A percentile compares a stretch with the other conserved stretches of the same genome.
These are phyloP conservation scores for Pristionchus mayeri DNA, from an alignment of 2,888 invertebrate species.

Conservation along the genomic window DNA sequence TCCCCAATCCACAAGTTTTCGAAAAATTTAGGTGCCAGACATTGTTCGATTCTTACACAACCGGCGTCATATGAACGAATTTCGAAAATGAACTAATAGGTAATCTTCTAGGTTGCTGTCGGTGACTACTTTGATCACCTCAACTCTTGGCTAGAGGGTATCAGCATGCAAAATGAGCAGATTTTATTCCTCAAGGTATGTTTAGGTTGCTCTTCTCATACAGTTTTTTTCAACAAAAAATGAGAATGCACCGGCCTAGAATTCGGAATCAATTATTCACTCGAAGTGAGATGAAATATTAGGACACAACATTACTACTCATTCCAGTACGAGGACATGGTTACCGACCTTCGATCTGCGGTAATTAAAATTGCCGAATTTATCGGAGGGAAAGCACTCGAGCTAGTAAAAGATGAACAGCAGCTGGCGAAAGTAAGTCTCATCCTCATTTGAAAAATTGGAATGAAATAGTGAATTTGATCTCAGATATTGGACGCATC, in stretches of 20 bases:
- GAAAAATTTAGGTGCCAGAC: too few species aligned
- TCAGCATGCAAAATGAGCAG: not conserved
- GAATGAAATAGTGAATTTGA: not conserved
- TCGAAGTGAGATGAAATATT: too few species aligned
- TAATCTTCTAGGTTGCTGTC: not conserved
- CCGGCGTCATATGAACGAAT: too few species aligned
- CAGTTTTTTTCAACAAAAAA: not conserved
- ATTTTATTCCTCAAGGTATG: slow-evolving; percentile 30
- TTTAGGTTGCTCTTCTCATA: not conserved
- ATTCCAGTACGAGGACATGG: slow-evolving; percentile 50
- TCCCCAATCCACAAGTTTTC: too few species aligned
- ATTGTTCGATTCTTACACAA: too few species aligned
- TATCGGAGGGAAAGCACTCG: slow-evolving; percentile 62
- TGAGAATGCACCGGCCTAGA: too few species aligned
- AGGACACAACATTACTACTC: not conserved
- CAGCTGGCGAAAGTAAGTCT: slow-evolving; percentile 57
- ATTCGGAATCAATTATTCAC: too few species aligned
- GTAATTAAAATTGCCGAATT: slow-evolving; percentile 8
- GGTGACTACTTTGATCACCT: slow-evolving; percentile 43
- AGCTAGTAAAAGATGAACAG: slow-evolving; percentile 61
- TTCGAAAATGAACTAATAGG: not conserved
- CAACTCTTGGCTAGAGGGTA: slow-evolving; percentile 12
- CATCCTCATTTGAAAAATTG: not conserved
- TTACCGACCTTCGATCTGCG: not conserved
- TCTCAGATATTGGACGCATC: slow-evolving; percentile 68